Evolutionary conservation across 2,888 invertebrate genomes (phyloP).

Genomic region (Sphaerophoria rueppellii): DNA sequence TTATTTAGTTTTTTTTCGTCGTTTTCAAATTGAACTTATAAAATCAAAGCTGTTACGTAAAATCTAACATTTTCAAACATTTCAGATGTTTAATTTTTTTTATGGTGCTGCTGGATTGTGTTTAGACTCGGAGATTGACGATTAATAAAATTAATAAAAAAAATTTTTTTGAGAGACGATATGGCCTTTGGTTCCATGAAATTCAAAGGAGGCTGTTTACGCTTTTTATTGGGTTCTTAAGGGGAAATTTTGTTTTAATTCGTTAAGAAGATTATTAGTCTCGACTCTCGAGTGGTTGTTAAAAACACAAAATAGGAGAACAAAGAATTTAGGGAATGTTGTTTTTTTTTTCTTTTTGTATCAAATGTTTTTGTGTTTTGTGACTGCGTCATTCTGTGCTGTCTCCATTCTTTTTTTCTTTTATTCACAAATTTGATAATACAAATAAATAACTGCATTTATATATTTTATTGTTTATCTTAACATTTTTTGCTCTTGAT

Average conservation of each 20-base stretch:
- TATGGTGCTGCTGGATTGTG: slow-evolving; percentile 3
- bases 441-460: slow-evolving; percentile 43
- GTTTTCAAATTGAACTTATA: slow-evolving; percentile 63
- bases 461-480: neutral
- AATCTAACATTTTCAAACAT: slow-evolving; percentile 72
- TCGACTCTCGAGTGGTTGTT: slow-evolving; percentile 14
- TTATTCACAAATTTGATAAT: slow-evolving; percentile 12
- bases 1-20: slow-evolving; percentile 55
- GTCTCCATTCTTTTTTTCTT: slow-evolving; percentile 30
- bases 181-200: slow-evolving; percentile 17
- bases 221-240: slow-evolving; percentile 27
- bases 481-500: neutral
- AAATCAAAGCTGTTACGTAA: slow-evolving; percentile 73
- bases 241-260: slow-evolving; percentile 15
- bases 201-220: slow-evolving; percentile 11
- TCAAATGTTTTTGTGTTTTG: slow-evolving; percentile 8
- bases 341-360: neutral
- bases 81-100: slow-evolving; percentile 33
- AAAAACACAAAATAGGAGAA: neutral
- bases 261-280: slow-evolving; percentile 6
- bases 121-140: slow-evolving; percentile 52
- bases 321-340: neutral
- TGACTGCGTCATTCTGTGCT: slow-evolving; percentile 49
- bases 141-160: slow-evolving; percentile 25
- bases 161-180: slow-evolving; percentile 22